phyloP scores from a whole-genome alignment of 1,140 invertebrate genomes.

The Pristionchus pacificus region DNA sequence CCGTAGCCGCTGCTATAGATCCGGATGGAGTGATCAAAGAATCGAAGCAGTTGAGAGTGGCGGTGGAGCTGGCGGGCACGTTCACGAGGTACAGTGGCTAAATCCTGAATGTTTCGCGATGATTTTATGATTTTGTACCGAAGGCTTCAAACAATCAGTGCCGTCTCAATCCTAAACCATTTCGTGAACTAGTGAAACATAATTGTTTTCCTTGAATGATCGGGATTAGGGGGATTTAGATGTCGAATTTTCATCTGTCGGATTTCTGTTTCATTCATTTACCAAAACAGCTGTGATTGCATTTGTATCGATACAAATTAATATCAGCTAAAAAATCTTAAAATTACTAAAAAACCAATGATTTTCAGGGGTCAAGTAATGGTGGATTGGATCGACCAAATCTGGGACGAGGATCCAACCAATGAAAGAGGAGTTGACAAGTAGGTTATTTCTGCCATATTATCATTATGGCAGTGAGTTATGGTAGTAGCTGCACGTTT shows the following conservation, averaged over 20 bases:
- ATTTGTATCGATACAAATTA: background rate
- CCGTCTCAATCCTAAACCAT: background rate
- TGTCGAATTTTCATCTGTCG: too few relatives aligned
- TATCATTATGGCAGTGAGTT: background rate
- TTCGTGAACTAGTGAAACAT: background rate
- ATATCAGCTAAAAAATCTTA: background rate
- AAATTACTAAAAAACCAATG: background rate
- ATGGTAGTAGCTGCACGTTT: background rate
- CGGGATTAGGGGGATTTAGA: too few relatives aligned
- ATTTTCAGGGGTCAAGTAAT: slow-evolving; percentile 49
- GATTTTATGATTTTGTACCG: too few relatives aligned
- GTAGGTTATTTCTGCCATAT: background rate
- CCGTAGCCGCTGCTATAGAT: slow-evolving; percentile 46
- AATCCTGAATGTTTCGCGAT: too few relatives aligned
- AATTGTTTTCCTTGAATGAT: too few relatives aligned
- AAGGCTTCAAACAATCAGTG: too few relatives aligned
- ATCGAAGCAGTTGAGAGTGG: slow-evolving; percentile 36
- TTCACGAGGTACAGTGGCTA: slow-evolving; percentile 33
- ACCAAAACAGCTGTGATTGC: background rate
- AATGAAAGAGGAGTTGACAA: slow-evolving; percentile 5
- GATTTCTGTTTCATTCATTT: too few relatives aligned
- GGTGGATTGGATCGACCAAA: slow-evolving; percentile 45
- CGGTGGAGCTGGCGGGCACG: slow-evolving; percentile 47
- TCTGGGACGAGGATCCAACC: slow-evolving; percentile 36
- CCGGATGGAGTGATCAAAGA: slow-evolving; percentile 45